Evolutionary conservation across 2,113 vertebrate genomes (phyloP).

Genomic region (Neodon shergylaensis): DNA sequence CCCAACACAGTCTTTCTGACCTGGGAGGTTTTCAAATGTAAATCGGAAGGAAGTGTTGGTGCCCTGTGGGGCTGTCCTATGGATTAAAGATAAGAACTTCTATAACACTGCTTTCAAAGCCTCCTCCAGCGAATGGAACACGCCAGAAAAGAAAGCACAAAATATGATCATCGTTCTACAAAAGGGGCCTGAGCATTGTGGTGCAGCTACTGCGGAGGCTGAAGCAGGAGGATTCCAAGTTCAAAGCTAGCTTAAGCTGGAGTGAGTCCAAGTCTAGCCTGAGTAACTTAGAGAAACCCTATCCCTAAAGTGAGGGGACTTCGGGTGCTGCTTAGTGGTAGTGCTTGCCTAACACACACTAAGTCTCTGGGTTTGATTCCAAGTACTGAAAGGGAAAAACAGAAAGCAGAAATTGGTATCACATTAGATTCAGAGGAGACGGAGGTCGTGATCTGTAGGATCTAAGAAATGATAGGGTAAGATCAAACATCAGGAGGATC

Average conservation of each 20-base stretch:
- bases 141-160: not conserved
- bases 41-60: not conserved
- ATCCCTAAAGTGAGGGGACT: not conserved
- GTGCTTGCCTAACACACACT: not conserved
- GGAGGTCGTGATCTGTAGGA: not conserved
- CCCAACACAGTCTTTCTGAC: not conserved
- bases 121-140: not conserved
- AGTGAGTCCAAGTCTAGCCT: not conserved
- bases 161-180: not conserved
- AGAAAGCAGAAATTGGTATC: not conserved
- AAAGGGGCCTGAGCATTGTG: not conserved
- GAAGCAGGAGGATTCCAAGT: not conserved
- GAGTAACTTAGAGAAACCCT: not conserved
- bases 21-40: not conserved
- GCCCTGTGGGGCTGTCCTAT: not conserved
- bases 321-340: not conserved
- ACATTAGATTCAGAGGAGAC: not conserved
- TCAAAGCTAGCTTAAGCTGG: not conserved
- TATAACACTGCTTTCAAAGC: not conserved
- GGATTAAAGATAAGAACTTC: not conserved
- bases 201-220: not conserved
- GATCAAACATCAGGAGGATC: not conserved
- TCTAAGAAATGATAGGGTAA: not conserved
- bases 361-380: not conserved
- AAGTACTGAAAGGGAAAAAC: not conserved